Base-by-base conservation (phyloP, 2,113 vertebrate species). In the Charadrius vociferus region DNA sequence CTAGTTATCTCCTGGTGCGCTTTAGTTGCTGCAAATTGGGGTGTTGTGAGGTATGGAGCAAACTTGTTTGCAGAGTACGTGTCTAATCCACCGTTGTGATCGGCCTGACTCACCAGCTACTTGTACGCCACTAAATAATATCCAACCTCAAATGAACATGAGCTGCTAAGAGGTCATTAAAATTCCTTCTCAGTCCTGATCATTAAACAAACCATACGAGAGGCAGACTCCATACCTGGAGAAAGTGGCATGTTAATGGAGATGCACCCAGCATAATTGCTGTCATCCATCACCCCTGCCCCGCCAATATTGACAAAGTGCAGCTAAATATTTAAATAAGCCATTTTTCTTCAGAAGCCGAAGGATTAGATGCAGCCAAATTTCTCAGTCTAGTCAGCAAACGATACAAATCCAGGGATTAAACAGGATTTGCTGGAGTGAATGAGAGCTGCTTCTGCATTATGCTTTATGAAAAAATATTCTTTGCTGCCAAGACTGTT, bases 261-360 rank as follows among this genome's bases (percentile, higher is more conserved):
- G 96, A 97, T 81, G 84, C 88, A 73, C 91, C 95, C 94, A 18
- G 89, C 84, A 45, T 98, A 98, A 98, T 98, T 98, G 96, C 93
- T 95, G 96, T 23, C 96, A 98, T 98, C 97, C 96, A 98, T 98
- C 98, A 98, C 78, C 84, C 77, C 74, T 34, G 14, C 47, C 75
- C 95, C 2, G 34, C 81, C 77, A 79, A 81, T 98, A 75, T 90
- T 97, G 96, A 98, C 97, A 97, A 95, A 97, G 86, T 95, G 96
- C 96, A 90, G 88, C 96, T 97, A 90, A 97, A 97, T 96, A 97
- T 97, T 98, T 98, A 97, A 98, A 98, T 96, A 98, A 97, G 97
- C 94, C 95, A 89, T 98, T 98, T 98, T 93, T 97, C 96, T 96
- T 92, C 87, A 93, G 93, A 96, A 97, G 97, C 81, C 14, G 12